phyloP scores from a whole-genome alignment of 2,888 invertebrate species.

The Terebella lapidaria region DNA sequence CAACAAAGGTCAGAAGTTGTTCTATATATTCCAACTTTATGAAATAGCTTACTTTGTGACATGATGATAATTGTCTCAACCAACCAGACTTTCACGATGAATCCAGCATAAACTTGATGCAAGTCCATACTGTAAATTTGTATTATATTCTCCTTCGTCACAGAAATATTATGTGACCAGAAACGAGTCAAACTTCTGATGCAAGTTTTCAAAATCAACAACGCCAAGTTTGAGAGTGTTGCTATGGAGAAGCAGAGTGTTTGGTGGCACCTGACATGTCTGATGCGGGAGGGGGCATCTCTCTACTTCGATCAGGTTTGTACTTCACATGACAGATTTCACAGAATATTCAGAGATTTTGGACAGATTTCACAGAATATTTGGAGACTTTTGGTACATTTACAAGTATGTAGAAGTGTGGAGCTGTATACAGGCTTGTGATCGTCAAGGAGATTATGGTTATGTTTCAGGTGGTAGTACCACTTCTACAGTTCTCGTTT shows the following conservation, averaged over 20 bases:
- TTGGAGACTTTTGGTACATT: too few relatives aligned
- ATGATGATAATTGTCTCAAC: too few relatives aligned
- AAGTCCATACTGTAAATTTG: too few relatives aligned
- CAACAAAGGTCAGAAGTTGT: conserved; percentile 37
- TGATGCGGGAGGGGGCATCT: conserved; percentile 33
- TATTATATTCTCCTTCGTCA: too few relatives aligned
- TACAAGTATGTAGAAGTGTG: too few relatives aligned
- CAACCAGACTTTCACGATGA: too few relatives aligned
- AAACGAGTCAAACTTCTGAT: conserved; percentile 45
- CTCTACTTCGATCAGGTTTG: conserved; percentile 42
- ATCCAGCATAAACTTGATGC: too few relatives aligned
- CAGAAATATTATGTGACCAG: conserved; percentile 38
- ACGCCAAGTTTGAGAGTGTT: conserved; percentile 38
- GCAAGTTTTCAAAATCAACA: conserved; percentile 43
- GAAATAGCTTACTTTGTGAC: too few relatives aligned
- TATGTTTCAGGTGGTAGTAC: conserved; percentile 36
- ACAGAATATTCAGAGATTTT: background rate
- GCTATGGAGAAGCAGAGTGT: conserved; percentile 39
- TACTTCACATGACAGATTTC: background rate
- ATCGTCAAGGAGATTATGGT: too few relatives aligned
- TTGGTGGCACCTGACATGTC: conserved; percentile 45
- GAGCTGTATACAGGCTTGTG: too few relatives aligned
- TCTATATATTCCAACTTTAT: too few relatives aligned
- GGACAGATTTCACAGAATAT: too few relatives aligned
- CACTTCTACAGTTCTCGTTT: conserved; percentile 32